Conservation (phyloP, 2,797 vertebrate genomes). For the Hypotaenidia philippensis region DNA sequence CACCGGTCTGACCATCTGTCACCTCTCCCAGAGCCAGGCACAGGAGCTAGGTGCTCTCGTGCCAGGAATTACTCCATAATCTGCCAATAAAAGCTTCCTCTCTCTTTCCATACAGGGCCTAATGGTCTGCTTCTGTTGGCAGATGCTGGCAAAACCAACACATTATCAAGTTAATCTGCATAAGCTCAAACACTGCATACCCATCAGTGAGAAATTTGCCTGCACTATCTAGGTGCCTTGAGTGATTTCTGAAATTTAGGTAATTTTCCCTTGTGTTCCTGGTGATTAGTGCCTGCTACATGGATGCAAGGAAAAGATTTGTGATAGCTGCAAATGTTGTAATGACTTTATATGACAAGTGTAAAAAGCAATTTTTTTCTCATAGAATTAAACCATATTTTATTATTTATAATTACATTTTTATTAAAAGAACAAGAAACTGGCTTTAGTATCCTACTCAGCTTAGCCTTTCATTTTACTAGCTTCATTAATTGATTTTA, state of each 20-base stretch:
- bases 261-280: not conserved
- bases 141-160: not conserved
- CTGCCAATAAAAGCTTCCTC: not conserved
- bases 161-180: not conserved
- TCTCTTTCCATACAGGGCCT: accelerated
- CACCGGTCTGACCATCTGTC: accelerated
- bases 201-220: not conserved
- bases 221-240: accelerated
- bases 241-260: not conserved
- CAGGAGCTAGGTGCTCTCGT: accelerated
- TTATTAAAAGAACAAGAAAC: not conserved
- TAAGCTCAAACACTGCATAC: not conserved
- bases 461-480: not conserved
- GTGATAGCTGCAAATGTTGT: not conserved
- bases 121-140: not conserved
- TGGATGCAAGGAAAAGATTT: not conserved
- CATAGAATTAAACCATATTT: not conserved
- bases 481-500: not conserved
- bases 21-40: not conserved
- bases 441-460: not conserved
- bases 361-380: not conserved
- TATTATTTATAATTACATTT: not conserved
- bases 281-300: accelerated
- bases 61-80: not conserved
- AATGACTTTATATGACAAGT: not conserved